These are phyloP conservation scores for Drosophila affinis DNA, from an alignment of 2,888 invertebrate species.

Conservation along the genomic window DNA sequence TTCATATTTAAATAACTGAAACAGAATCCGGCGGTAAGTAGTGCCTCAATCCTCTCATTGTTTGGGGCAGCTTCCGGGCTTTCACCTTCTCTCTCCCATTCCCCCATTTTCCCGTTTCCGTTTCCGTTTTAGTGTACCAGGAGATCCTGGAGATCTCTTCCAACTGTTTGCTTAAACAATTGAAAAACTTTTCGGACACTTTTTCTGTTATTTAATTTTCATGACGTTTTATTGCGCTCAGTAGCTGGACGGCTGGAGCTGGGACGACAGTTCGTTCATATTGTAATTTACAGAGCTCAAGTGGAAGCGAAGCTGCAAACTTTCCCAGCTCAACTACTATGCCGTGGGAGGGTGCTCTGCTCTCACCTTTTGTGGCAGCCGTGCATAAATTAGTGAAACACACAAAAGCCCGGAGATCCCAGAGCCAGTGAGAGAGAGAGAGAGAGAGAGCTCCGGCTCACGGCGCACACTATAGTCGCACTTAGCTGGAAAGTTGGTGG, in stretches of 20 bases:
- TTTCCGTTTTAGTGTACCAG: constrained; percentile 1
- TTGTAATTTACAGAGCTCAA: constrained; percentile 76
- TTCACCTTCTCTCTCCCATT: background rate
- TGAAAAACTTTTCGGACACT: constrained; percentile 77
- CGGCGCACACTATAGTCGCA: constrained; percentile 30
- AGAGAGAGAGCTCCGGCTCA: constrained; percentile 5
- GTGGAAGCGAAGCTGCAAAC: constrained; percentile 49
- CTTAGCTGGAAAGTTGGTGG: constrained; percentile 32
- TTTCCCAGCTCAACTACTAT: constrained; percentile 23
- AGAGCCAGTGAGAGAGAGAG: no score
- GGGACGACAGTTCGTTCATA: constrained; percentile 44
- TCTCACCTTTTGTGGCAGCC: constrained; percentile 53
- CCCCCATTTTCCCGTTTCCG: background rate
- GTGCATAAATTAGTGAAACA: constrained; percentile 72
- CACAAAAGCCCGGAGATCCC: constrained; percentile 40
- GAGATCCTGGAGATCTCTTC: constrained; percentile 30
- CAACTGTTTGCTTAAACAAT: constrained; percentile 66
- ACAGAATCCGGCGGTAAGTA: constrained; percentile 12
- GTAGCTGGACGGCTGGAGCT: background rate
- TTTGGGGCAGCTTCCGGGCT: constrained; percentile 17
- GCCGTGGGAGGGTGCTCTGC: constrained; percentile 16
- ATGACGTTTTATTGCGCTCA: constrained; percentile 62
- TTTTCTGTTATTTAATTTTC: constrained; percentile 78
- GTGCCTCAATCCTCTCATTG: constrained; percentile 30
- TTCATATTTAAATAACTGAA: background rate